Percentiles rank a stretch among this genome's conserved stretches.
phyloP scores from a whole-genome alignment of 2,113 vertebrate genomes.

The Nycticorax nycticorax region DNA sequence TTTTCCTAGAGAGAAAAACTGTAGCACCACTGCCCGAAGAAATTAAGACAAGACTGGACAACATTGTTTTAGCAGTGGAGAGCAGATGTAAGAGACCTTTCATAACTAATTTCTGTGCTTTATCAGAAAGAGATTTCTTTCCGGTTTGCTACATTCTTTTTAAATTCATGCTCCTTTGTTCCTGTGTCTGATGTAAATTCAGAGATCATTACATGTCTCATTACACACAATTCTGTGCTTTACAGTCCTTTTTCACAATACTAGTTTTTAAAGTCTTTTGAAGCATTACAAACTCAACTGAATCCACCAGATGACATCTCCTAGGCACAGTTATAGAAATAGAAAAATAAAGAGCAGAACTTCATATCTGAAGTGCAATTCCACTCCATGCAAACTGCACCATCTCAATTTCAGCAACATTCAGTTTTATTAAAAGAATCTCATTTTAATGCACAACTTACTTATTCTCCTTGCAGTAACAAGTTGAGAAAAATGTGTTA shows the following conservation, averaged over 20 bases:
- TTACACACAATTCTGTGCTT: neutral
- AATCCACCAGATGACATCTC: neutral
- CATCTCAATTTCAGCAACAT: neutral
- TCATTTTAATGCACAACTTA: neutral
- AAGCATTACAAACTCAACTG: neutral
- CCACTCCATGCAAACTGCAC: neutral
- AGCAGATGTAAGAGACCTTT: neutral
- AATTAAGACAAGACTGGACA: neutral
- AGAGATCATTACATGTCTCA: neutral
- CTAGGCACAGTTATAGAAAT: neutral
- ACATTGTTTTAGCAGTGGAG: neutral
- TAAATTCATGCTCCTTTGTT: too few relatives aligned
- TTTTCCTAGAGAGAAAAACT: neutral
- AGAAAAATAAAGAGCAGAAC: neutral
- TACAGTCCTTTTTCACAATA: neutral
- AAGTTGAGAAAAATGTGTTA: neutral
- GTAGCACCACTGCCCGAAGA: neutral
- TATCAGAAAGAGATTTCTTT: neutral
- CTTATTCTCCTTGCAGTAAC: neutral
- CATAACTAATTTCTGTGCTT: neutral
- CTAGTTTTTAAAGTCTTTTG: neutral
- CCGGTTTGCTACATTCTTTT: neutral
- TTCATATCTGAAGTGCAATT: neutral
- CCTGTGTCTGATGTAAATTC: neutral
- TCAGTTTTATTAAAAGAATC: neutral